Evolutionary conservation across 92 coral and sea anemone genomes (phyloP).

Genomic region (Porites evermanni): DNA sequence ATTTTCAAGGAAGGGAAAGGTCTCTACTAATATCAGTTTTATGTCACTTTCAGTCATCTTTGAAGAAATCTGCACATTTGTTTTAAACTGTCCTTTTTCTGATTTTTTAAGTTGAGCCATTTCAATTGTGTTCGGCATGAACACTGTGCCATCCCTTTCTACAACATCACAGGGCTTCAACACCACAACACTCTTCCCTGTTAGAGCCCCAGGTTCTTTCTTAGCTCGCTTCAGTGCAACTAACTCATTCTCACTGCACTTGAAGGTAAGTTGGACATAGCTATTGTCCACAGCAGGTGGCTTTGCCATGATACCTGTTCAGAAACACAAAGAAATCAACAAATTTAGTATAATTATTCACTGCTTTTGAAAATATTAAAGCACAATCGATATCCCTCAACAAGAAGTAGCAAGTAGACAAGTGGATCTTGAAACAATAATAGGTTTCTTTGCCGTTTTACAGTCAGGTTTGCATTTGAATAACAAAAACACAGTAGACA

Average conservation of each 20-base stretch:
- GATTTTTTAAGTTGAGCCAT: conserved; percentile 41
- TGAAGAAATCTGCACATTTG: conserved; percentile 13
- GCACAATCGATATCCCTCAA: no score
- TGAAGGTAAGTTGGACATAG: neutral
- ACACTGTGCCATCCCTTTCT: neutral
- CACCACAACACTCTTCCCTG: conserved; percentile 35
- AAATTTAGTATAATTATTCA: no score
- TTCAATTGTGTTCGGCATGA: conserved; percentile 48
- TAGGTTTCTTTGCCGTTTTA: no score
- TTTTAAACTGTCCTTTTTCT: conserved; percentile 32
- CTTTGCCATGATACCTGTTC: neutral
- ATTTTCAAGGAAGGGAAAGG: conserved; percentile 7
- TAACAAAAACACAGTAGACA: no score
- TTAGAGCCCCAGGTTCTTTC: conserved; percentile 5
- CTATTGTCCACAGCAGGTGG: neutral
- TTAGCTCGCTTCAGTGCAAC: neutral
- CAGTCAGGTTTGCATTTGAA: no score
- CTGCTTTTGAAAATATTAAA: no score
- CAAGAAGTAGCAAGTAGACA: no score
- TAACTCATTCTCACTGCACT: neutral
- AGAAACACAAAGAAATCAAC: no score
- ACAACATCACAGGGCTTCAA: conserved; percentile 1
- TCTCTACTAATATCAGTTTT: neutral
- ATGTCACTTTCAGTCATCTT: conserved; percentile 20
- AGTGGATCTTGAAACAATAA: no score